These are phyloP conservation scores for Lasioglossum baleicum DNA, from an alignment of 1,140 invertebrate species.

Conservation along the genomic window DNA sequence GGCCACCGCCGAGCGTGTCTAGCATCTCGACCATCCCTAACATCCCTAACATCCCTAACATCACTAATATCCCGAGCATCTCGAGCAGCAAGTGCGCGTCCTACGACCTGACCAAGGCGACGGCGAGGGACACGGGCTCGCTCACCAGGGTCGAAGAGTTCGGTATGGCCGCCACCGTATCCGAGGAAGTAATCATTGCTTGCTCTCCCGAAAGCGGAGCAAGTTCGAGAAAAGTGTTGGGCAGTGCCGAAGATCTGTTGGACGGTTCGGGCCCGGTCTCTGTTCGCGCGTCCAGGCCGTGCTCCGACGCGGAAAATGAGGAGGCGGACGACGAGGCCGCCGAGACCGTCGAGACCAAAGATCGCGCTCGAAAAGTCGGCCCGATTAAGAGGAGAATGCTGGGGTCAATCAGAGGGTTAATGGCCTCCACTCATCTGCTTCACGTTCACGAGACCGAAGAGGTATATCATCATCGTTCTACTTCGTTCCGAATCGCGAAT, in stretches of 20 bases:
- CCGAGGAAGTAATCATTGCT: slow-evolving; percentile 47
- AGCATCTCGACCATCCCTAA: not conserved
- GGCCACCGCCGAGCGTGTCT: no score
- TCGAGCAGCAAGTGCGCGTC: slow-evolving; percentile 50
- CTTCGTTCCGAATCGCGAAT: not conserved
- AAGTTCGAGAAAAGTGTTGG: slow-evolving; percentile 3
- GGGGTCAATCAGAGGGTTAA: slow-evolving; percentile 76
- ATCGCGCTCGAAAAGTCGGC: slow-evolving; percentile 63
- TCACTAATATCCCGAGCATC: not conserved
- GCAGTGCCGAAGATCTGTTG: slow-evolving; percentile 66
- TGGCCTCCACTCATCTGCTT: slow-evolving; percentile 75
- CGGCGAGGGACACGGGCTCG: slow-evolving; percentile 54
- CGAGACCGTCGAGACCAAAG: slow-evolving; percentile 23
- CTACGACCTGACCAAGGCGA: slow-evolving; percentile 72
- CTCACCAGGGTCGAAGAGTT: slow-evolving; percentile 71
- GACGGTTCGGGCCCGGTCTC: slow-evolving; percentile 60
- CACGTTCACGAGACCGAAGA: slow-evolving; percentile 72
- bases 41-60: not conserved
- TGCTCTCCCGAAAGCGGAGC: slow-evolving; percentile 18
- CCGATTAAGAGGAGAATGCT: slow-evolving; percentile 75
- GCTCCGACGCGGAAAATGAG: slow-evolving; percentile 56
- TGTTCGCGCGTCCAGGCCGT: slow-evolving; percentile 69
- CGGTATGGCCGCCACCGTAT: slow-evolving; percentile 61
- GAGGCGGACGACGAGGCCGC: slow-evolving; percentile 25
- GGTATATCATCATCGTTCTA: slow-evolving; percentile 63